These are phyloP conservation scores for Chloroceryle amazona DNA, from an alignment of 2,797 vertebrate species.

Conservation along the genomic window DNA sequence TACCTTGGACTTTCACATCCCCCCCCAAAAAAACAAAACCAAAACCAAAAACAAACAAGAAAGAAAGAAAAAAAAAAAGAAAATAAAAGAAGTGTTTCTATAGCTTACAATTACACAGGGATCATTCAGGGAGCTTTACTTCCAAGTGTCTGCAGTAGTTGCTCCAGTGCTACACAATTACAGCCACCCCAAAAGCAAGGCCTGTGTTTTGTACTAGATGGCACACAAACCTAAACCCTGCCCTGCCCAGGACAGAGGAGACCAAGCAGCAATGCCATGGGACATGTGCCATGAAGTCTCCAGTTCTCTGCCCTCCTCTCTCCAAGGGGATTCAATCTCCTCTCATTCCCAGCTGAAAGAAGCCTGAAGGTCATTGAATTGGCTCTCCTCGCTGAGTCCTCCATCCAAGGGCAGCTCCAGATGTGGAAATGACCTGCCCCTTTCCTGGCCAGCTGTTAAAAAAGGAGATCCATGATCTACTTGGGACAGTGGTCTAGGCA, in stretches of 20 bases:
- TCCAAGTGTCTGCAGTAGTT: background rate
- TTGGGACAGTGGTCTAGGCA: background rate
- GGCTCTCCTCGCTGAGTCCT: background rate
- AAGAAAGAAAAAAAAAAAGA: too few species aligned
- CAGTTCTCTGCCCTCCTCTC: background rate
- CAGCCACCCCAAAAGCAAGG: background rate
- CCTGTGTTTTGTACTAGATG: background rate
- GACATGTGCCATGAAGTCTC: background rate
- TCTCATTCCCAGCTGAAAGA: background rate
- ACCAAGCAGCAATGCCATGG: background rate
- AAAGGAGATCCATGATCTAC: background rate
- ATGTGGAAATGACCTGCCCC: background rate
- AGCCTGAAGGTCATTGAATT: background rate
- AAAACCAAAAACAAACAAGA: background rate
- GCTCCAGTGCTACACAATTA: background rate
- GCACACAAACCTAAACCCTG: background rate
- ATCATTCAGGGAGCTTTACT: background rate
- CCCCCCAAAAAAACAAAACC: too few species aligned
- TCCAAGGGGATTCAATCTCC: background rate
- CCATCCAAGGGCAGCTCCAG: background rate
- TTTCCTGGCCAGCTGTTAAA: background rate
- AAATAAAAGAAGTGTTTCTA: background rate
- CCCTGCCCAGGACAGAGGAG: background rate
- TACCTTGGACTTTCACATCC: background rate
- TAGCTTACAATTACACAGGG: background rate